Evolutionary conservation across 2,113 vertebrate species (phyloP), one percentile per base, ranked within the genome.

Genomic region (Python bivittatus): DNA sequence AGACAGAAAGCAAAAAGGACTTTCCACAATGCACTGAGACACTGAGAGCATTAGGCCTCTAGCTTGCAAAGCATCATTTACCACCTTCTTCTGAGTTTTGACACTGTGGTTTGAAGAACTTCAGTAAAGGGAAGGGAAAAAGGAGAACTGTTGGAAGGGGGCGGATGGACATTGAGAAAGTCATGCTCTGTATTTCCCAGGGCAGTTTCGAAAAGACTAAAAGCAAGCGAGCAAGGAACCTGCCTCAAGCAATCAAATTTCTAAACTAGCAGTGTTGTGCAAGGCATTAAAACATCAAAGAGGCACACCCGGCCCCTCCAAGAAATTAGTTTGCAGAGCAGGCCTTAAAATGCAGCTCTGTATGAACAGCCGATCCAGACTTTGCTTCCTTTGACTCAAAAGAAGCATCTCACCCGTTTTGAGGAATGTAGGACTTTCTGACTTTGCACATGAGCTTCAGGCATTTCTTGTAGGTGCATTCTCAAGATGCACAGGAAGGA

Each of bases 61-160:
- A 79, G 68, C 33, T 33, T 38, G 33, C 68, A 79, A 22, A 79
- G 64, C 64, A n/a, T n/a, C 64, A 15, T 79, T 79, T 79, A 79
- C 22, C 17, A 79, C 68, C 68, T 84, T 85, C 90, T 44, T 84
- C 27, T 84, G 85, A 48, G 92, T 54, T 61, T 85, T 48, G 52
- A n/a, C 33, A 25, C 4, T 23, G 90, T 1, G 33, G 56, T 83
- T 42, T 60, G 38, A 42, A 84, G 27, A 57, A 6, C 79, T 29
- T 84, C 79, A 48, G 54, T 91, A 60, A 91, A 91, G 23, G 79
- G 90, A 85, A 90, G 52, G 64, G 13, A 10, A 53, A 90, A 91
- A 91, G 42, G 54, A 57, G 90, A 85, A 91, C 90, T 44, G 25
- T 27, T 33, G 53, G 42, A 11, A 52, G 86, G 9, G n/a, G 23